Conservation (phyloP, 1,140 invertebrate genomes). For the Anastatus disparis region DNA sequence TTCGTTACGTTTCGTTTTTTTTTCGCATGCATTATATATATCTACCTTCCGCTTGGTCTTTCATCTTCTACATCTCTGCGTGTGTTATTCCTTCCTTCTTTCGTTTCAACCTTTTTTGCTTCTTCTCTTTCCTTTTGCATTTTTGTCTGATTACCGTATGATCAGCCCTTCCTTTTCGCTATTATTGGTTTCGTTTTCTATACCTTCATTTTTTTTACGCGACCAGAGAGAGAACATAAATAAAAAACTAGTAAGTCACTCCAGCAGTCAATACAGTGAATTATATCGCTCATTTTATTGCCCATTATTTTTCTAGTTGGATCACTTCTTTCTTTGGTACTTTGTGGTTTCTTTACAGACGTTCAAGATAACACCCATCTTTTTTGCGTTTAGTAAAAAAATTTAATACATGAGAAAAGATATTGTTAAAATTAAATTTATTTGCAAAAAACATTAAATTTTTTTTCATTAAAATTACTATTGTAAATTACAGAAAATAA, state of each 20-base stretch:
- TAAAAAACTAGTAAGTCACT: constrained; percentile 12
- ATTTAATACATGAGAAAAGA: no score
- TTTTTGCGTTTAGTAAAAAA: no score
- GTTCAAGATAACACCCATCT: no score
- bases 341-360: constrained; percentile 1
- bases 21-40: no score
- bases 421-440: no score
- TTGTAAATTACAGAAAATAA: no score
- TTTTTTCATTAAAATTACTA: no score
- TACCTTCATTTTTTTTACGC: constrained; percentile 10
- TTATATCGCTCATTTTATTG: constrained; percentile 30
- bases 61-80: neutral
- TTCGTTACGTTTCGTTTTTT: no score
- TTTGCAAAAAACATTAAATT: no score
- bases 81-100: neutral
- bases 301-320: constrained; percentile 24
- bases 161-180: neutral
- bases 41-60: neutral
- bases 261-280: constrained; percentile 11
- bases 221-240: neutral
- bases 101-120: constrained; percentile 1
- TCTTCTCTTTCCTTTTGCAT: constrained; percentile 38
- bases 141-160: constrained; percentile 21
- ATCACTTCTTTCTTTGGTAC: neutral
- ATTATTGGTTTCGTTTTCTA: neutral